Evolutionary conservation across 2,797 vertebrate genomes (phyloP).

Genomic region (Mallotus villosus): DNA sequence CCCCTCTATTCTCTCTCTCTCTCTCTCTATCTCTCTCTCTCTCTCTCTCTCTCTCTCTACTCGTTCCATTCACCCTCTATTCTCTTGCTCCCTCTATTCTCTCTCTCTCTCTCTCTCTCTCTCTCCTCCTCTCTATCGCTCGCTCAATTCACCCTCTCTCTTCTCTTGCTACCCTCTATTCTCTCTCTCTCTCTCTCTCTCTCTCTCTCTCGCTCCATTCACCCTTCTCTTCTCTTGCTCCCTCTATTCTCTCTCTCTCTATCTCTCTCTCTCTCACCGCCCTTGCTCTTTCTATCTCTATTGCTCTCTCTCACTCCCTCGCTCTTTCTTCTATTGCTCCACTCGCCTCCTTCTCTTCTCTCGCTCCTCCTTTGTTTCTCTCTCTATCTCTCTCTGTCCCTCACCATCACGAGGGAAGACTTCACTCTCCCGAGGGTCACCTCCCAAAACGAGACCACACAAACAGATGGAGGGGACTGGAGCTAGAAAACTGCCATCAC

Average conservation of each 20-base stretch:
- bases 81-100: neutral
- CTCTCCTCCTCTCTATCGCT: too few relatives aligned
- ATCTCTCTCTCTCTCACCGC: conserved; percentile 14
- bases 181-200: too few relatives aligned
- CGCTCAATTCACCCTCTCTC: neutral
- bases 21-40: neutral
- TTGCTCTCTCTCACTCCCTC: conserved; percentile 8
- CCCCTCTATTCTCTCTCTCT: neutral
- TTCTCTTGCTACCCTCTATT: too few relatives aligned
- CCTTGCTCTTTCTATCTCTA: conserved; percentile 13
- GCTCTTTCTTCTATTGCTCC: conserved; percentile 14
- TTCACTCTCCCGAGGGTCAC: too few relatives aligned
- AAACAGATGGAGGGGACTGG: too few relatives aligned
- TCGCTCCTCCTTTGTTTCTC: neutral
- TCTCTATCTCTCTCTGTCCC: neutral
- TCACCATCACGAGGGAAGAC: too few relatives aligned
- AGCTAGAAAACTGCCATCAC: neutral
- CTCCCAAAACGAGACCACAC: too few relatives aligned
- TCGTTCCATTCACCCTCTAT: neutral
- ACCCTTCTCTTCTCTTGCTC: too few relatives aligned
- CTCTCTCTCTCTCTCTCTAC: conserved; percentile 7
- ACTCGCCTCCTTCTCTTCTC: neutral
- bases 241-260: neutral
- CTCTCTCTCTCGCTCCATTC: neutral
- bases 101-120: neutral